Base-by-base conservation (phyloP, 2,113 vertebrate genomes). In the Serilophus lunatus region DNA sequence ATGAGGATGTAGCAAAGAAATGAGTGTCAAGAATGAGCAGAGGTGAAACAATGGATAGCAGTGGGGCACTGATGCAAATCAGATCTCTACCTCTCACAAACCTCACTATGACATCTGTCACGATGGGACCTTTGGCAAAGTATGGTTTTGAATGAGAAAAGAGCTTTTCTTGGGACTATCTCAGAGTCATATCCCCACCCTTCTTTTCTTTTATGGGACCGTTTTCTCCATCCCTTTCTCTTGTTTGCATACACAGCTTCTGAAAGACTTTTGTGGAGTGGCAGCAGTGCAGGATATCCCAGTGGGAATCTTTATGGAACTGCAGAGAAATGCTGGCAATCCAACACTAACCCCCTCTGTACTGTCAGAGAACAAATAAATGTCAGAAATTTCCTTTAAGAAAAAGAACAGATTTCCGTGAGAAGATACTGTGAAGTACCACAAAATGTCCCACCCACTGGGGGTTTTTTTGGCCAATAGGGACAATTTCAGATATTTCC, bases 331-430 rank as follows among this genome's bases (percentile, higher is more conserved):
- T 14, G 6, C 31, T 18, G 59, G 13, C 36, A 33, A 33, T 23
- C 82, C 76, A 61, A 88, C 19, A 15, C 71, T 40, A 17, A 84
- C 23, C 19, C 8, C 8, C 82, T 20, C 68, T 61, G 51, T 42
- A 40, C 17, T 59, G 95, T 44, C 71, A 86, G 22, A 50, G 36
- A 8, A 82, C 23, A 77, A 86, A 85, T 7, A 94, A 95, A 97
- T 92, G 92, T 93, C 95, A 97, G 66, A 95, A 95, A 78, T 95
- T 97, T 97, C 97, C 98, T 95, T 82, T 44, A 4, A n/a, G 12
- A 15, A 31, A 60, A 33, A 17, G 3, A 26, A 42, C 38, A 31
- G 1, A 31, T 33, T 85, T 65, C 38, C 57, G 3, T 60, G 22
- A 76, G 40, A 40, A 82, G n/a, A 68, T 31, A 35, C 5, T 28